A percentile compares a stretch with the other conserved stretches of the same genome.
These are phyloP conservation scores for Liodrosophila aerea DNA, from an alignment of 2,888 invertebrate species.

Conservation along the genomic window DNA sequence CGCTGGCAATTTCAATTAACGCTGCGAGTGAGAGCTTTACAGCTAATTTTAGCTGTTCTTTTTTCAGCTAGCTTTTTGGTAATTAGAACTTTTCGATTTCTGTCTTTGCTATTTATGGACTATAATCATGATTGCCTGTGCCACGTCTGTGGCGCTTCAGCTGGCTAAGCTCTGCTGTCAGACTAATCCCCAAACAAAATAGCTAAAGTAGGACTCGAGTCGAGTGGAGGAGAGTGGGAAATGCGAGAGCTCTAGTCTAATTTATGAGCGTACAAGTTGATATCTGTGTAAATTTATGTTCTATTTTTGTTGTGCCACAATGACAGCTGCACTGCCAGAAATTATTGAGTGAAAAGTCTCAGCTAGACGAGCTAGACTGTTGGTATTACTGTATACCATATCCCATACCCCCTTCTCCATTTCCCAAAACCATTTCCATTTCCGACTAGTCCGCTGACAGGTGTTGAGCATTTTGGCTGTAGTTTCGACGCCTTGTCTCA, in stretches of 20 bases:
- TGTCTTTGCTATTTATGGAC: conserved; percentile 17
- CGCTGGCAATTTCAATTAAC: conserved; percentile 46
- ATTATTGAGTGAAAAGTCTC: background rate
- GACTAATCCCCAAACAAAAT: conserved; percentile 26
- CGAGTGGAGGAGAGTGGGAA: too few relatives aligned
- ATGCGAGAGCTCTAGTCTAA: conserved; percentile 17
- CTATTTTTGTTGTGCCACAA: conserved; percentile 20
- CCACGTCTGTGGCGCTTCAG: conserved; percentile 20
- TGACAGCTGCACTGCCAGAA: background rate
- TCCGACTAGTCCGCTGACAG: conserved; percentile 53
- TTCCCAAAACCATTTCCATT: conserved; percentile 1
- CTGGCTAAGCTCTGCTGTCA: conserved; percentile 37
- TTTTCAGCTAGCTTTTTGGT: conserved; percentile 12
- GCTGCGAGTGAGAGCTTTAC: conserved; percentile 3
- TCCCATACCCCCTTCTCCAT: conserved; percentile 1
- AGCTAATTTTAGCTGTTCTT: conserved; percentile 6
- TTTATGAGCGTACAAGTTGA: conserved; percentile 30
- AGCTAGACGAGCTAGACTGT: conserved; percentile 2
- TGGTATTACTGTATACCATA: conserved; percentile 6
- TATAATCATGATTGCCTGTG: conserved; percentile 21
- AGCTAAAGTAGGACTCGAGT: too few relatives aligned
- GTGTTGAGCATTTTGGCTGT: conserved; percentile 52
- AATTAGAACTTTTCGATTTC: conserved; percentile 30
- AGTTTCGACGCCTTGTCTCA: conserved; percentile 23
- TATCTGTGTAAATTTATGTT: conserved; percentile 9